Percentiles rank a stretch among this genome's conserved stretches.
Evolutionary conservation across 2,797 vertebrate species (phyloP).

Genomic region (Sarcophilus harrisii): DNA sequence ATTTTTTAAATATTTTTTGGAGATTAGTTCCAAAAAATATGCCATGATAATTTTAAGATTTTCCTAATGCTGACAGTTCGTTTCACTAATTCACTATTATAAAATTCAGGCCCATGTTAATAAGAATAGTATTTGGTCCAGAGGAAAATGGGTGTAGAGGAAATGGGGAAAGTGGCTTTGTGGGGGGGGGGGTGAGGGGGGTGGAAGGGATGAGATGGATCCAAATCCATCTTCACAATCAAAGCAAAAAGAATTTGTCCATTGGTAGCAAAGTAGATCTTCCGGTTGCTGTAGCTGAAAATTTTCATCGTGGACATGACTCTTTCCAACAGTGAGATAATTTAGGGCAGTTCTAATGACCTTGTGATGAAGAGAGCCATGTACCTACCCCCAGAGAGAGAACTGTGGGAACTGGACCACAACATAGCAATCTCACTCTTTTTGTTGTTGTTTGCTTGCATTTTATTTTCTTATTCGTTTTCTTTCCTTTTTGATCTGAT

Average conservation of each 20-base stretch:
- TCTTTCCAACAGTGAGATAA: no score
- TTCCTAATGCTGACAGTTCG: neutral
- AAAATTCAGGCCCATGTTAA: neutral
- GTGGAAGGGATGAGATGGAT: neutral
- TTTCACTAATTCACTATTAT: neutral
- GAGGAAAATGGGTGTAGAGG: neutral
- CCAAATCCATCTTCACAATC: neutral
- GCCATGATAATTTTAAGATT: neutral
- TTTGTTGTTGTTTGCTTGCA: no score
- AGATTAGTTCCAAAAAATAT: neutral
- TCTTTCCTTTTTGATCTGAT: no score
- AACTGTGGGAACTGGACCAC: no score
- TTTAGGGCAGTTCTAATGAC: no score
- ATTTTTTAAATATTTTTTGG: neutral
- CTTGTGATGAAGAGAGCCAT: no score
- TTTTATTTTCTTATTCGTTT: no score
- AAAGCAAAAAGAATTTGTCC: neutral
- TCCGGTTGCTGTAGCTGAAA: neutral
- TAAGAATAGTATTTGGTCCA: slow-evolving; percentile 9
- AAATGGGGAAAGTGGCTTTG: neutral
- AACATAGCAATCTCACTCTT: no score
- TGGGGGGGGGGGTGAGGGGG: no score
- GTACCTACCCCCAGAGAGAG: no score
- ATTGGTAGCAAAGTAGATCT: neutral
- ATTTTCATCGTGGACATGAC: neutral